Evolutionary conservation across 2,888 invertebrate genomes (phyloP), one percentile per base, ranked within the genome.

Genomic region (Hirtodrosophila confusa): DNA sequence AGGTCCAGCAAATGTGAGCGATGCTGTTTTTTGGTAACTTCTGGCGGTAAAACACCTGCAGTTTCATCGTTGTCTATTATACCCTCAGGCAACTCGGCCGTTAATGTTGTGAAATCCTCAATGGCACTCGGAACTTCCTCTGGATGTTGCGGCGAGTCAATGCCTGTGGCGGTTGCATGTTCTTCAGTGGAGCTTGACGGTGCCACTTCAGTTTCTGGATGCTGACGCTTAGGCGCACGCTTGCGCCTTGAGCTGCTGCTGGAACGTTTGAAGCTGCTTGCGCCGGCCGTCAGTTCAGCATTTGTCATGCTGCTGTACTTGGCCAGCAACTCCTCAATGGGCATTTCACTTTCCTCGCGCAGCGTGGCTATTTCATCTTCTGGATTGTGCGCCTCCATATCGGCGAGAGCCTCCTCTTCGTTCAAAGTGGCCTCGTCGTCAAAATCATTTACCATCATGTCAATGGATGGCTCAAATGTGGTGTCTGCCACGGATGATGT

Each of bases 371-470:
- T 93, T 92, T 98, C 98, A 87, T 96, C 96, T 88, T 95, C 95
- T 47, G 96, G 95, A 92, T 98, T 97, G 84, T 95, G 95, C 47
- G 94, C 93, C 92, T 97, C 97, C 72, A 95, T 95, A 84, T 96
- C 96, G 79, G 97, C 97, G 90, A 98, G 92, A 49, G 97, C 97
- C 93, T 99, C 99, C 93, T 99, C 98, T 93, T 99, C 98, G 91
- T 98, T 98, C 90, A 99, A 91, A 69, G 98, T 99, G 91, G 97
- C 94, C 91, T 99, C 99, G 93, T 99, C 98, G 92, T 99, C 99
- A 92, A 97, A 98, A 92, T 98, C 98, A 94, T 98, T 97, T 73
- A 98, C 96, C 94, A 98, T 95, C 97, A 98, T 97, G 92, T 98
- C 98, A 90, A 97, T 95, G 75, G 97, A 95, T 71, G 98, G 98